These are phyloP conservation scores for Camponotus vicinus DNA, from an alignment of 1,140 invertebrate genomes.

Conservation along the genomic window DNA sequence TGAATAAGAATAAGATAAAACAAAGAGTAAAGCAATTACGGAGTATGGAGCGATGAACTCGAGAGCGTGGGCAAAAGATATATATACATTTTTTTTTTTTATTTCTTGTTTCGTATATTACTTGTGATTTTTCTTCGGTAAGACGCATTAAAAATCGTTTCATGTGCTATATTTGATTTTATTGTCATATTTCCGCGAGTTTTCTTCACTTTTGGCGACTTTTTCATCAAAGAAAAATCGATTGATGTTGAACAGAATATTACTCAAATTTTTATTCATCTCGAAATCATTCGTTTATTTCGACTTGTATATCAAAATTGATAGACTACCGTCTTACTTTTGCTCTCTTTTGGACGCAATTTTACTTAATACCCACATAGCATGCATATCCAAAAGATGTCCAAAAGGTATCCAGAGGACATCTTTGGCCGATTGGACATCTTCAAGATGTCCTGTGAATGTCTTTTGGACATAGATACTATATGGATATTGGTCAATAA, in stretches of 20 bases:
- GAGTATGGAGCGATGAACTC: conserved; percentile 61
- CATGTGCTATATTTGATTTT: conserved; percentile 67
- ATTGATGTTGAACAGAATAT: conserved; percentile 1
- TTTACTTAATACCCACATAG: not conserved
- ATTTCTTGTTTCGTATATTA: conserved; percentile 73
- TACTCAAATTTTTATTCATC: conserved; percentile 16
- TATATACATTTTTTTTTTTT: conserved; percentile 63
- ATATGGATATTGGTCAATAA: not conserved
- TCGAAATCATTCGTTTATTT: conserved; percentile 40
- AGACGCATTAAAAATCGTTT: conserved; percentile 64
- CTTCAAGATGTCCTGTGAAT: no score
- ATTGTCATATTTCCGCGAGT: conserved; percentile 41
- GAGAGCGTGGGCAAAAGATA: conserved; percentile 40
- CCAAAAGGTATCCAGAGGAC: no score
- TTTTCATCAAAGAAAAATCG: conserved; percentile 36
- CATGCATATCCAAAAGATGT: no score
- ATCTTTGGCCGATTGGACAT: no score
- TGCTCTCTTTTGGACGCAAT: conserved; percentile 16
- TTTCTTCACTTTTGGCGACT: conserved; percentile 52
- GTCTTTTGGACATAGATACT: no score
- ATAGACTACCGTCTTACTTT: conserved; percentile 44
- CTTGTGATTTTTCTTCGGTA: conserved; percentile 65
- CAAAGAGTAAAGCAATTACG: conserved; percentile 55
- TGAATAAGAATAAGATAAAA: no score
- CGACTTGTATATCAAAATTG: conserved; percentile 25